These are phyloP conservation scores for Agapostemon virescens DNA, from an alignment of 2,888 invertebrate species.

Conservation along the genomic window DNA sequence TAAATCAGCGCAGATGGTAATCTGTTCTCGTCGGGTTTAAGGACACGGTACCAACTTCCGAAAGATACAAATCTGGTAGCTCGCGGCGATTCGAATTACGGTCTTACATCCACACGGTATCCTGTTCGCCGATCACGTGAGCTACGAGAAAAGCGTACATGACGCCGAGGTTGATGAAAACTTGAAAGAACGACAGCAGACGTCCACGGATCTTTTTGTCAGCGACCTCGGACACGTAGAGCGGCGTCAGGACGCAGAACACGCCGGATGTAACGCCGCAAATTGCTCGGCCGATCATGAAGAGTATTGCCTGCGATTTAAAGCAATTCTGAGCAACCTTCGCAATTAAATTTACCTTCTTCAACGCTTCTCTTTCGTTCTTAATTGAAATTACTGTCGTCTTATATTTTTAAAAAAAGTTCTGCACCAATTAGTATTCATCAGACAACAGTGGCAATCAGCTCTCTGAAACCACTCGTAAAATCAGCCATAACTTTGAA, in stretches of 20 bases:
- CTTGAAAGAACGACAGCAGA: conserved; percentile 72
- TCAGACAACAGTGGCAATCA: too few species aligned
- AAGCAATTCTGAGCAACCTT: not conserved
- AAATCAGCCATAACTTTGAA: not conserved
- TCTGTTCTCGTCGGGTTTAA: not conserved
- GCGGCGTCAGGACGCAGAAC: conserved; percentile 70
- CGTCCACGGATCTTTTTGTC: conserved; percentile 67
- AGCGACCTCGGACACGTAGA: conserved; percentile 74
- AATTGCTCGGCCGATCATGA: conserved; percentile 71
- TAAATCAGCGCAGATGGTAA: not conserved
- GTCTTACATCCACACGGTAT: conserved; percentile 60
- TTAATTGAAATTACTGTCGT: not conserved
- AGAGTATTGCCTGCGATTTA: conserved; percentile 32
- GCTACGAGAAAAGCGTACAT: conserved; percentile 71
- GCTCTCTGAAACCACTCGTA: not conserved
- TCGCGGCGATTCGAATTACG: not conserved
- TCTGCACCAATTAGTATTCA: too few species aligned
- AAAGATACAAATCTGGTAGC: not conserved
- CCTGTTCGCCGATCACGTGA: conserved; percentile 56
- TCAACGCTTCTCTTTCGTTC: not conserved
- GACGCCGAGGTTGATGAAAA: conserved; percentile 74
- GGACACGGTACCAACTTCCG: not conserved
- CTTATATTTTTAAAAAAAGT: not conserved
- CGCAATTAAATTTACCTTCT: not conserved
- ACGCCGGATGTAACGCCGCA: conserved; percentile 72